Conservation (phyloP, 2,113 vertebrate genomes). For the Thalassoma bifasciatum region DNA sequence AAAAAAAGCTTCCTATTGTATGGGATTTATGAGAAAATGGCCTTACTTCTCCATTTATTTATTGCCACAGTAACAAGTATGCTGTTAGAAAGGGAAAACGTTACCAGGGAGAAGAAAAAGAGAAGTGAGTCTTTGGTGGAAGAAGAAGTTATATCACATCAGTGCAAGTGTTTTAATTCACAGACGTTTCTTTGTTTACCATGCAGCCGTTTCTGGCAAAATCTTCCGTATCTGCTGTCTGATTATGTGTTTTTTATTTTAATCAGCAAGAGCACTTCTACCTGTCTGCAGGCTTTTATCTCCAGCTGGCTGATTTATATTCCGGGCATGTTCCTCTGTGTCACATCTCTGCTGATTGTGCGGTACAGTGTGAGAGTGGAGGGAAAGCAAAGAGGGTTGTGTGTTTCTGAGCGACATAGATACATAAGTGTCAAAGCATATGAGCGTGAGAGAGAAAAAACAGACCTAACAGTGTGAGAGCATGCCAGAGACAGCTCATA, state of each 20-base stretch:
- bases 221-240: no score
- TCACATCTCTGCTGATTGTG: background rate
- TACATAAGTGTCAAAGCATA: constrained; percentile 16
- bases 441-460: background rate
- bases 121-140: background rate
- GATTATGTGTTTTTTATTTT: constrained; percentile 9
- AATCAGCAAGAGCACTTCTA: background rate
- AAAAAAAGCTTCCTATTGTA: background rate
- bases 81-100: background rate
- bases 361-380: background rate
- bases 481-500: background rate
- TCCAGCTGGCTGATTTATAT: constrained; percentile 14
- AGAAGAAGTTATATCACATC: background rate
- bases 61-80: background rate
- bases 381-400: background rate
- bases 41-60: background rate
- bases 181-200: background rate
- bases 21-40: background rate
- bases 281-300: constrained; percentile 4
- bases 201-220: background rate
- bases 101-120: background rate
- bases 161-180: no score
- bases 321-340: background rate
- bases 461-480: constrained; percentile 18
- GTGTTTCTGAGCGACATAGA: constrained; percentile 1